A percentile compares a stretch with the other conserved stretches of the same genome.
Evolutionary conservation across 2,888 invertebrate genomes (phyloP).

Genomic region (Stramonita haemastoma): DNA sequence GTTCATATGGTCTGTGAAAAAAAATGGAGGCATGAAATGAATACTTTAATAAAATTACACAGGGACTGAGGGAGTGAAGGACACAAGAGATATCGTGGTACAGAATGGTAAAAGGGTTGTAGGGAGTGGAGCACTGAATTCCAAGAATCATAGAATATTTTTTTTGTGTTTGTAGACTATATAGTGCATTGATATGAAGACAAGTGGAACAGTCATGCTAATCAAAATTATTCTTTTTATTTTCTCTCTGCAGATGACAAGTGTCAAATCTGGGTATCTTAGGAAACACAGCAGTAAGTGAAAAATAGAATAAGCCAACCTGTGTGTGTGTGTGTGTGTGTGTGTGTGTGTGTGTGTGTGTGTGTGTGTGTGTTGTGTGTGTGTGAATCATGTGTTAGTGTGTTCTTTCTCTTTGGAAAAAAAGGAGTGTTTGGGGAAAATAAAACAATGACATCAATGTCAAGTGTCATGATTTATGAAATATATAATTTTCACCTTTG

Average conservation of each 20-base stretch:
- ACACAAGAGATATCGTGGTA: not conserved
- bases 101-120: not conserved
- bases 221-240: slow-evolving; percentile 9
- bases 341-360: too few relatives aligned
- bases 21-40: too few relatives aligned
- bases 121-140: not conserved
- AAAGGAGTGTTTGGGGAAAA: not conserved
- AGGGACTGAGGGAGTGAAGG: not conserved
- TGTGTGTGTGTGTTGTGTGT: too few relatives aligned
- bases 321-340: too few relatives aligned
- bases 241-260: slow-evolving; percentile 45
- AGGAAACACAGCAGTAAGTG: slow-evolving; percentile 72
- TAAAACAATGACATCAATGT: not conserved
- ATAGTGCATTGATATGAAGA: not conserved
- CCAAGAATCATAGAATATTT: not conserved
- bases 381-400: too few relatives aligned
- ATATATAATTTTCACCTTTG: too few relatives aligned
- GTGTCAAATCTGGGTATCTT: slow-evolving; percentile 67
- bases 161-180: not conserved
- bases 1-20: not conserved
- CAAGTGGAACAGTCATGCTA: not conserved
- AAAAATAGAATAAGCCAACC: not conserved
- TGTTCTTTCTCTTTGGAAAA: not conserved
- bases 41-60: too few relatives aligned
- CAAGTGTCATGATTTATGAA: too few relatives aligned